Conservation (phyloP, 1,140 invertebrate species). For the Euschistus heros region DNA sequence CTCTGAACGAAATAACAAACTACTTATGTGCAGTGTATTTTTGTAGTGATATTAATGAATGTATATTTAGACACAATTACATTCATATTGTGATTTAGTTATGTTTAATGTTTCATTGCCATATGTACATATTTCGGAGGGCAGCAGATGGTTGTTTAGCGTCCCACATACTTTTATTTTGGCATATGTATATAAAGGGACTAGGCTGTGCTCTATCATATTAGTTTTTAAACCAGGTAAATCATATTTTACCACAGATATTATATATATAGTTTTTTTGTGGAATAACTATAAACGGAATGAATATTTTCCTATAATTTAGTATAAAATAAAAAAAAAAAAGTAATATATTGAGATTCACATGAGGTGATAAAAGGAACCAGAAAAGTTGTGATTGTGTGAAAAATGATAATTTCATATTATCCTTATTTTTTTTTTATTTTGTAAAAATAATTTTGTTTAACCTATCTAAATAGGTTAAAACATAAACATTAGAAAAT, state of each 20-base stretch:
- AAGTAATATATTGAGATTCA: no score
- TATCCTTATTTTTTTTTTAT: no score
- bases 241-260: conserved; percentile 6
- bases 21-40: conserved; percentile 4
- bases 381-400: no score
- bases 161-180: neutral
- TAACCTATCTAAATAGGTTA: no score
- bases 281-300: neutral
- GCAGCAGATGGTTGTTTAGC: conserved; percentile 4
- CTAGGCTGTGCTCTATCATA: conserved; percentile 11
- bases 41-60: conserved; percentile 5
- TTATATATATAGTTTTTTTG: conserved; percentile 12
- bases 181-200: conserved; percentile 17
- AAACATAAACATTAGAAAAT: no score
- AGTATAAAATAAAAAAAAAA: no score
- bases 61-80: conserved; percentile 4
- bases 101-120: conserved; percentile 4
- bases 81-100: conserved; percentile 14
- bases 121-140: conserved; percentile 9
- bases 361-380: no score
- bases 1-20: no score
- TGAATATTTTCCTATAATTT: conserved; percentile 15
- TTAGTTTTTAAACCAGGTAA: conserved; percentile 11
- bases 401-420: no score
- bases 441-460: no score